phyloP scores from a whole-genome alignment of 2,113 vertebrate species.

The Corapipo altera region DNA sequence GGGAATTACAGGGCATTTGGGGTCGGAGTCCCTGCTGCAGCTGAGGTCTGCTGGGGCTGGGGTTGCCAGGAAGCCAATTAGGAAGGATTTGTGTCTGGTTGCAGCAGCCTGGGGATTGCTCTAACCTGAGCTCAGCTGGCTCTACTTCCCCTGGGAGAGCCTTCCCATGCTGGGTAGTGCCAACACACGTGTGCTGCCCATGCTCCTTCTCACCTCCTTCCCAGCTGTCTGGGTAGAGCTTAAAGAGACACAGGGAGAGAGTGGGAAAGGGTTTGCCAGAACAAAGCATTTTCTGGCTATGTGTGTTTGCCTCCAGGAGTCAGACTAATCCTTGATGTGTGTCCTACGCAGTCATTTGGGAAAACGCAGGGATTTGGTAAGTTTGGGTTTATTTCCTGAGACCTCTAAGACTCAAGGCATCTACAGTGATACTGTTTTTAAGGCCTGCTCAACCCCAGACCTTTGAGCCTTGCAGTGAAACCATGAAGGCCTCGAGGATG shows the following conservation, averaged over 20 bases:
- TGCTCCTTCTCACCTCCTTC: conserved; percentile 4
- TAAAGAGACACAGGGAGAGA: background rate
- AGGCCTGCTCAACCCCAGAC: background rate
- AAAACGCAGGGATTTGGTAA: background rate
- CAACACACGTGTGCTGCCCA: background rate
- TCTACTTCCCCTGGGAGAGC: background rate
- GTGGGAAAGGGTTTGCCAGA: background rate
- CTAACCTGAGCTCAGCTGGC: conserved; percentile 44
- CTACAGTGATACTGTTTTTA: background rate
- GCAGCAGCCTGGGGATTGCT: conserved; percentile 24
- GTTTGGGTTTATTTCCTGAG: background rate
- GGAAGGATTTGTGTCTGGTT: conserved; percentile 24
- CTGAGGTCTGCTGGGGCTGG: background rate
- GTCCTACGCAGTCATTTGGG: background rate
- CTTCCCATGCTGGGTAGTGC: background rate
- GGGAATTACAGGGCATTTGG: background rate
- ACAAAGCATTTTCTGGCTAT: background rate
- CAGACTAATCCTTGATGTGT: background rate
- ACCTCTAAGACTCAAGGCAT: background rate
- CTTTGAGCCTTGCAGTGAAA: background rate
- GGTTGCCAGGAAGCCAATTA: conserved; percentile 21
- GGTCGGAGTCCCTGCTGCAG: background rate
- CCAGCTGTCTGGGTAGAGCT: background rate
- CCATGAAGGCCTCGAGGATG: background rate
- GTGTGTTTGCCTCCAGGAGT: background rate